Evolutionary conservation across 2,113 vertebrate species (phyloP).

Genomic region (Holacanthus passer): DNA sequence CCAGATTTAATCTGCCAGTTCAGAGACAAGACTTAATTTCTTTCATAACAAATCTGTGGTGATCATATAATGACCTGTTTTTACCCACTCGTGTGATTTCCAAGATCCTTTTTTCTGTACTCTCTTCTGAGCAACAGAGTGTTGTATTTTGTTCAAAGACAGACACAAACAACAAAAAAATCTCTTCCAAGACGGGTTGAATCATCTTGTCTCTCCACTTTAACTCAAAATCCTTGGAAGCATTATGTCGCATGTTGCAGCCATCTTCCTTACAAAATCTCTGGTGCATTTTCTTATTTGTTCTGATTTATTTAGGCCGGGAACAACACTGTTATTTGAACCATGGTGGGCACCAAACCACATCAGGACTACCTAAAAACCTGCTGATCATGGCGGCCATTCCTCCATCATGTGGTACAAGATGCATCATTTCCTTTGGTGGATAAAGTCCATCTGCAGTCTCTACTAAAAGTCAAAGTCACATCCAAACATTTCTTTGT

Average conservation of each 20-base stretch:
- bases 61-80: conserved; percentile 5
- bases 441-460: not conserved
- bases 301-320: not conserved
- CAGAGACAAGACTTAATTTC: not conserved
- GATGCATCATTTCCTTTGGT: not conserved
- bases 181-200: not conserved
- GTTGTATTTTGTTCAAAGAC: conserved; percentile 27
- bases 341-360: not conserved
- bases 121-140: not conserved
- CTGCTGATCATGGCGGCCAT: not conserved
- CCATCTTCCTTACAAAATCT: not conserved
- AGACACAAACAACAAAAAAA: conserved; percentile 5
- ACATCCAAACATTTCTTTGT: conserved; percentile 13
- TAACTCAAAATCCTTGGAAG: conserved; percentile 3
- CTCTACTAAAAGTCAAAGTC: conserved; percentile 1
- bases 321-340: not conserved
- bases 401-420: not conserved
- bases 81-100: conserved; percentile 24
- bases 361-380: not conserved
- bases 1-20: not conserved
- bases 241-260: not conserved
- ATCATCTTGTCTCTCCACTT: conserved; percentile 6
- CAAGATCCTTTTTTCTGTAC: conserved; percentile 6
- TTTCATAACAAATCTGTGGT: not conserved
- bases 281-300: not conserved